Conservation (phyloP, 2,797 vertebrate species). For the Zenarchopterus dispar region DNA sequence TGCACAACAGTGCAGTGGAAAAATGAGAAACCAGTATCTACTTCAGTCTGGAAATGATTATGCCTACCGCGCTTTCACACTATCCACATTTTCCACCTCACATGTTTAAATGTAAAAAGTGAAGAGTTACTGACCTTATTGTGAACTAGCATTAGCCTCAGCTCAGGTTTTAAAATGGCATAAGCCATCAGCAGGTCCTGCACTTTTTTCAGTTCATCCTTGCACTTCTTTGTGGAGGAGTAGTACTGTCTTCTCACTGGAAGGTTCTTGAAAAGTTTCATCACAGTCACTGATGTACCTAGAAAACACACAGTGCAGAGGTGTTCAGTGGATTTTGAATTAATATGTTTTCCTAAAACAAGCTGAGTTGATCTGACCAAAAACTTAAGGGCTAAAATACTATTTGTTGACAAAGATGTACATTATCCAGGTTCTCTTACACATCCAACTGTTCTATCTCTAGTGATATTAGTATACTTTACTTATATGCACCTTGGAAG, state of each 20-base stretch:
- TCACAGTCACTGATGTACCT: conserved; percentile 92
- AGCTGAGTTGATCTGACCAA: too few relatives aligned
- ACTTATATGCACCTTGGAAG: too few relatives aligned
- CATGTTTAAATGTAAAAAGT: background rate
- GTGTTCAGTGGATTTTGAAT: background rate
- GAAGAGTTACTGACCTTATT: conserved; percentile 66
- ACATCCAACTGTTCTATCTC: too few relatives aligned
- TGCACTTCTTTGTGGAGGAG: conserved; percentile 90
- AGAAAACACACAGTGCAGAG: conserved; percentile 15
- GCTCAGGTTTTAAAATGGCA: conserved; percentile 89
- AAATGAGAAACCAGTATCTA: background rate
- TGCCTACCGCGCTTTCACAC: background rate
- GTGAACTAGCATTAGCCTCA: conserved; percentile 89
- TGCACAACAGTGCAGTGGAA: background rate
- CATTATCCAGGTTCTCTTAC: too few relatives aligned
- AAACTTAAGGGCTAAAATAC: too few relatives aligned
- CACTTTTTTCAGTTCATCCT: conserved; percentile 94
- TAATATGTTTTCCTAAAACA: too few relatives aligned
- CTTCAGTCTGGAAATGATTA: background rate
- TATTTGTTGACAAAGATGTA: too few relatives aligned
- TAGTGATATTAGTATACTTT: too few relatives aligned
- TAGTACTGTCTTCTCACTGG: conserved; percentile 96
- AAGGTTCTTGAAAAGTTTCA: conserved; percentile 93
- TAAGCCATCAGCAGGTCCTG: conserved; percentile 91
- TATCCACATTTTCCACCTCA: background rate